Percentiles rank a stretch among this genome's conserved stretches.
Evolutionary conservation across 2,797 vertebrate species (phyloP).

Genomic region (Mormyrops attenuatus): DNA sequence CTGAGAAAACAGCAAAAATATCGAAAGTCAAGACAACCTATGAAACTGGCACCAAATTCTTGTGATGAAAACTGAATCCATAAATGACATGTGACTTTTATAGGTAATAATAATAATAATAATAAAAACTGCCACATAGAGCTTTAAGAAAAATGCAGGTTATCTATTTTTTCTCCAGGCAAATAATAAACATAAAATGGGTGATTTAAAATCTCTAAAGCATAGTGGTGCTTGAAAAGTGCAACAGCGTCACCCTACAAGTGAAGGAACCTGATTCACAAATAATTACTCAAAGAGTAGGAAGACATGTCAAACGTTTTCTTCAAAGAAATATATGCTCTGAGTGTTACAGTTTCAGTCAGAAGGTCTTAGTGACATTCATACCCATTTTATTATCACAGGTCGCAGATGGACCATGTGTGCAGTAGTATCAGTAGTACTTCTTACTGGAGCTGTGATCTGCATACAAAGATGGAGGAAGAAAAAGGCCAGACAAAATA

Average conservation of each 20-base stretch:
- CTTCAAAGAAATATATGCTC: neutral
- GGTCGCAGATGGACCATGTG: neutral
- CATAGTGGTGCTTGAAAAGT: neutral
- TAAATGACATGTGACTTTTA: neutral
- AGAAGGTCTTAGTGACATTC: neutral
- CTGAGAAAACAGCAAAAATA: neutral
- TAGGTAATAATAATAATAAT: neutral
- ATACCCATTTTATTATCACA: neutral
- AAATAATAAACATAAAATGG: neutral
- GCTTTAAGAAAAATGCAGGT: neutral
- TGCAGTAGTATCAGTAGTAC: neutral
- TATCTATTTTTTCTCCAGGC: neutral
- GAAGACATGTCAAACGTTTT: neutral
- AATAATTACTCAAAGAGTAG: neutral
- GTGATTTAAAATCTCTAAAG: neutral
- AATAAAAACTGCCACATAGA: neutral
- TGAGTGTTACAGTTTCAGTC: neutral
- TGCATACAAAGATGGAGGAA: neutral
- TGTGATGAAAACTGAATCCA: neutral
- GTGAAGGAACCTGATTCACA: neutral
- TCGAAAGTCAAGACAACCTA: neutral
- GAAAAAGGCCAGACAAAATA: neutral
- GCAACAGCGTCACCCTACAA: neutral
- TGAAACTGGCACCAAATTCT: neutral
- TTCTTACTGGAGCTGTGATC: neutral